Base-by-base conservation (phyloP, 92 coral and sea anemone species). In the Anthopleura xanthogrammica region DNA sequence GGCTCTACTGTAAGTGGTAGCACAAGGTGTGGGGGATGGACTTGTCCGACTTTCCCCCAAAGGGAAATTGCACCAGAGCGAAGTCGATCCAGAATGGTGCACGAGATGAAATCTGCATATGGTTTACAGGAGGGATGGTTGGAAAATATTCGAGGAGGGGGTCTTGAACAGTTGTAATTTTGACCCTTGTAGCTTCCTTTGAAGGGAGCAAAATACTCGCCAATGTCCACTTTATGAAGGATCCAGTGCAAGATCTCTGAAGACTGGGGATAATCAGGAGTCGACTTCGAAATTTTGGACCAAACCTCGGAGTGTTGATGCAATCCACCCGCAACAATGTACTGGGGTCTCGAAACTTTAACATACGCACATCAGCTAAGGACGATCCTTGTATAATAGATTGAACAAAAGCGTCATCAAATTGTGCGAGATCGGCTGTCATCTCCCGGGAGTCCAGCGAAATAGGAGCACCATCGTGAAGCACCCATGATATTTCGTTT, bases 91-190 rank as follows among this genome's bases (percentile, higher is more conserved):
- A 85, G 39, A 36, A 88, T 41, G 4, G 91, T 80, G 5, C 68
- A n/a, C 40, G 83, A 80, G 12, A 89, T 60, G 72, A 81, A 85
- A 39, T 79, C 78, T 29, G 71, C 40, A 68, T 85, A 90, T 11
- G 82, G 85, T 41, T 80, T 77, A 24, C 92, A 86, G 0, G 89
- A 89, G 20, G 72, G 81, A 80, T 86, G 83, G 64, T 89, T 89
- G 12, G 42, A 56, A 19, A 85, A 85, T 36, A 82, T 75, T 14
- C 79, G 64, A 4, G 42, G n/a, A 16, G 89, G 89, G 36, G 87
- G 89, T 14, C 54, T 20, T 12, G n/a, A 52, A 56, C 11, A 16
- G 20, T 79, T 84, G 65, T 85, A 85, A 46, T 60, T 4, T n/a
- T 12, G 77, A 5, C 89, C 89, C 77, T 76, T 54, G 73, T 62